Evolutionary conservation across 53 echinoderm and acorn worm species (phyloP).

Genomic region (Patiria pectinifera): DNA sequence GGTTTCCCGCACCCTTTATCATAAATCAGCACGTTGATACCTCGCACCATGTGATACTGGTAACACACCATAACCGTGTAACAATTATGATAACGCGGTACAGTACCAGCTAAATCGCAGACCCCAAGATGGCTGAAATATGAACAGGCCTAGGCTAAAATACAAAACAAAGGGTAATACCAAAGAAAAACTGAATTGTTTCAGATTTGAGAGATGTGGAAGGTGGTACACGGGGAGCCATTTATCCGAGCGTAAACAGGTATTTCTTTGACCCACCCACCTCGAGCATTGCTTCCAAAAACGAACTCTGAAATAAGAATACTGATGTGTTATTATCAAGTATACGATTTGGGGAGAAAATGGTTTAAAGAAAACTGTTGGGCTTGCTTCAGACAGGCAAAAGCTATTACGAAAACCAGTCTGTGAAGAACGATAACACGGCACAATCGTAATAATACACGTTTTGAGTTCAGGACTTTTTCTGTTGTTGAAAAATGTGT

Average conservation of each 20-base stretch:
- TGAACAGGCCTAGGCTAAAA: conserved; percentile 30
- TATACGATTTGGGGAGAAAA: background rate
- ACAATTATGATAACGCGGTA: background rate
- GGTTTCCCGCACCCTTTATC: background rate
- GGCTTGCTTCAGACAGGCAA: background rate
- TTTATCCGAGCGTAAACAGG: conserved; percentile 32
- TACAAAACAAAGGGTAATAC: conserved; percentile 38
- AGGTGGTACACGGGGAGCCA: conserved; percentile 30
- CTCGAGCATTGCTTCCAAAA: conserved; percentile 61
- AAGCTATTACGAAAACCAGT: too few species aligned
- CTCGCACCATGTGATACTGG: background rate
- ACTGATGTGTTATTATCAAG: conserved; percentile 43
- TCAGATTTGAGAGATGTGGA: conserved; percentile 44
- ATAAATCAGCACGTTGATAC: background rate
- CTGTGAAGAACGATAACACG: too few species aligned
- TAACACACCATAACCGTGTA: background rate
- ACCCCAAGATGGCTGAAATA: conserved; percentile 38
- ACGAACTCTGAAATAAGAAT: conserved; percentile 66
- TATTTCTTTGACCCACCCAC: conserved; percentile 48
- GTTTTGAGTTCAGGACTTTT: too few species aligned
- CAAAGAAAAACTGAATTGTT: conserved; percentile 37
- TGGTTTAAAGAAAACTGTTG: background rate
- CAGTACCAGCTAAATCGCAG: background rate
- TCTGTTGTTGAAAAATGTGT: too few species aligned
- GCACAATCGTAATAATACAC: too few species aligned